phyloP scores from a whole-genome alignment of 1,140 invertebrate species.

The Hyles euphorbiae region DNA sequence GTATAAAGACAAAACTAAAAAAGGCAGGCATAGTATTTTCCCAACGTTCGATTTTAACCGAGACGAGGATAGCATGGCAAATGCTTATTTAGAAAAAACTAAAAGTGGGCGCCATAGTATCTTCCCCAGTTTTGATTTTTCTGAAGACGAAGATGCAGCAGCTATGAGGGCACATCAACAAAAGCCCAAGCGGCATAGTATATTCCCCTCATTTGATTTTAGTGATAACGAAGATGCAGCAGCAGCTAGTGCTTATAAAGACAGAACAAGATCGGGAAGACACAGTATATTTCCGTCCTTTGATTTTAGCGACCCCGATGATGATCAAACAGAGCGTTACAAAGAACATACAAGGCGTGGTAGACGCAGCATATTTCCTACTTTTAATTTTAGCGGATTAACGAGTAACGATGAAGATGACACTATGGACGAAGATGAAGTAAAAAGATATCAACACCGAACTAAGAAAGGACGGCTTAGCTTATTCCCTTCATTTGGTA shows the following conservation, averaged over 20 bases:
- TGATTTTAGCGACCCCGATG: slow-evolving; percentile 55
- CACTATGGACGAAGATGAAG: slow-evolving; percentile 58
- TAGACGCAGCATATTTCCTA: slow-evolving; percentile 62
- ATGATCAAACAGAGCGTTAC: slow-evolving; percentile 43
- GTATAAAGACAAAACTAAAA: slow-evolving; percentile 43
- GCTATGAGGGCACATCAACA: slow-evolving; percentile 45
- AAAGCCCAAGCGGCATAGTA: slow-evolving; percentile 60
- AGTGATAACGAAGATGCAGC: slow-evolving; percentile 48
- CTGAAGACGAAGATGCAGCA: slow-evolving; percentile 56
- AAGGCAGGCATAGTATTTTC: slow-evolving; percentile 37
- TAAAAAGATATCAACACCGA: slow-evolving; percentile 58
- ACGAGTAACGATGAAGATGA: slow-evolving; percentile 57
- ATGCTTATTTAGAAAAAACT: slow-evolving; percentile 53
- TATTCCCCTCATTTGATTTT: slow-evolving; percentile 64
- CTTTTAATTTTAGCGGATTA: slow-evolving; percentile 56
- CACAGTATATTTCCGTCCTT: slow-evolving; percentile 55
- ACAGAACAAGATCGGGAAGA: slow-evolving; percentile 40
- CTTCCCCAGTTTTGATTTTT: slow-evolving; percentile 63
- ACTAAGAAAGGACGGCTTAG: slow-evolving; percentile 62
- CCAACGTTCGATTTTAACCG: slow-evolving; percentile 34
- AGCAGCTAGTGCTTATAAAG: slow-evolving; percentile 30
- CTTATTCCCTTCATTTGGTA: slow-evolving; percentile 64
- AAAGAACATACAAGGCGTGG: slow-evolving; percentile 58
- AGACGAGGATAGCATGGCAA: slow-evolving; percentile 28
- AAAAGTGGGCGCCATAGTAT: slow-evolving; percentile 57